phyloP scores from a whole-genome alignment of 2,797 vertebrate genomes.

The Dermochelys coriacea region DNA sequence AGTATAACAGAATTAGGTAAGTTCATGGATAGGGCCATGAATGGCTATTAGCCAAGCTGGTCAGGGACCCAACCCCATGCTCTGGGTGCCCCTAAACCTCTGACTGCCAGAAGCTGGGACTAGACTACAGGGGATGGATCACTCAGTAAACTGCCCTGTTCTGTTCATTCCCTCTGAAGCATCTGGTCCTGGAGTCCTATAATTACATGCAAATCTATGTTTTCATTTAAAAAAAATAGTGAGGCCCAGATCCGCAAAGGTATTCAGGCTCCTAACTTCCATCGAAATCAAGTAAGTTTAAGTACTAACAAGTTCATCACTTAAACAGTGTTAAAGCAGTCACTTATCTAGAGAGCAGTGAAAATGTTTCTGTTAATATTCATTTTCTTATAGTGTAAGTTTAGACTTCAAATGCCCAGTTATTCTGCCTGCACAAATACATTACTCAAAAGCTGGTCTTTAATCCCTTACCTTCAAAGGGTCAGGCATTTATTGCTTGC shows the following conservation, averaged over 20 bases:
- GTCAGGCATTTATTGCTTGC: not conserved
- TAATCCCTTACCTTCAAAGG: not conserved
- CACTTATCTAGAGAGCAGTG: not conserved
- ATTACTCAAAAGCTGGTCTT: not conserved
- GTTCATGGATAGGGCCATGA: not conserved
- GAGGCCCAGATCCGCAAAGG: not conserved
- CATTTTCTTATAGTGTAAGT: not conserved
- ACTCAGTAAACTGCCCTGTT: not conserved
- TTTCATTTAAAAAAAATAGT: not conserved
- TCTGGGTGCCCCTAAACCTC: not conserved
- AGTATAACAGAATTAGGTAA: not conserved
- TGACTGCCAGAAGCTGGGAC: not conserved
- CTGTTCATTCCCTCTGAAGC: not conserved
- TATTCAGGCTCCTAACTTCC: not conserved
- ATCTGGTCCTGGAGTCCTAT: not conserved
- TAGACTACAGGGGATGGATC: not conserved
- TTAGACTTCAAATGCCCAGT: not conserved
- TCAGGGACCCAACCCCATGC: not conserved
- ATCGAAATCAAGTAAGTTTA: not conserved
- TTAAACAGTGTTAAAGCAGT: not conserved
- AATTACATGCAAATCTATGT: not conserved
- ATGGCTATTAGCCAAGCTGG: not conserved
- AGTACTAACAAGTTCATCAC: not conserved
- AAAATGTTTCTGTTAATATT: not conserved
- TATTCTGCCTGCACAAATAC: not conserved